phyloP scores from a whole-genome alignment of 2,113 vertebrate species.

The Dicaeum eximium region DNA sequence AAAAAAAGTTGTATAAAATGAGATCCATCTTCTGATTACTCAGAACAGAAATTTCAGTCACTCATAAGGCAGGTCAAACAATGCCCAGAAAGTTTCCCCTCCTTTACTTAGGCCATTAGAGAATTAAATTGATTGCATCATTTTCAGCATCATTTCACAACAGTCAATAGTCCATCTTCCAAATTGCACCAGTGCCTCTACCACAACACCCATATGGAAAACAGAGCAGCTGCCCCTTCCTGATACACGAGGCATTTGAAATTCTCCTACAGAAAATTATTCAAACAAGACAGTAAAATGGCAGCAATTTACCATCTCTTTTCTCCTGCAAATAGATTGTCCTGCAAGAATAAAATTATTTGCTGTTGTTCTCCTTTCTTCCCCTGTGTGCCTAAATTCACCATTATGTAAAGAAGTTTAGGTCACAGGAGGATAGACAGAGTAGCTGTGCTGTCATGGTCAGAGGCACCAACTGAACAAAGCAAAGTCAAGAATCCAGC shows the following conservation, averaged over 20 bases:
- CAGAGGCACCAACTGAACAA: neutral
- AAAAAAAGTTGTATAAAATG: neutral
- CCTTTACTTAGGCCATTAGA: slow-evolving; percentile 30
- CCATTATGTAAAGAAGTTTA: neutral
- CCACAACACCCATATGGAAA: slow-evolving; percentile 5
- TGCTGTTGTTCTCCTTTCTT: neutral
- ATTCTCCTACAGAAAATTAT: slow-evolving; percentile 33
- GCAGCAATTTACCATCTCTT: slow-evolving; percentile 3
- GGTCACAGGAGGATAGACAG: neutral
- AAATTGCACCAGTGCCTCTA: neutral
- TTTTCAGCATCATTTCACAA: slow-evolving; percentile 52
- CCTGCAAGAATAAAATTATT: slow-evolving; percentile 5
- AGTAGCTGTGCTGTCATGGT: neutral
- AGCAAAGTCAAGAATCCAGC: neutral
- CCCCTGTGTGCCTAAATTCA: neutral
- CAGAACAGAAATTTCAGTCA: neutral
- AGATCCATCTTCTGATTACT: slow-evolving; percentile 26
- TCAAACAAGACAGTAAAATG: slow-evolving; percentile 15
- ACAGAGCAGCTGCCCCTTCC: slow-evolving; percentile 10
- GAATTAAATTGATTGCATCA: slow-evolving; percentile 46
- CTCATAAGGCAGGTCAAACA: slow-evolving; percentile 22
- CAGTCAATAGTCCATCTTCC: slow-evolving; percentile 50
- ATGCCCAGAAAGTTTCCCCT: slow-evolving; percentile 42
- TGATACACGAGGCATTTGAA: neutral
- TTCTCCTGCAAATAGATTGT: neutral